These are phyloP conservation scores for Dasypus novemcinctus DNA, from an alignment of 2,113 vertebrate genomes.

Conservation along the genomic window DNA sequence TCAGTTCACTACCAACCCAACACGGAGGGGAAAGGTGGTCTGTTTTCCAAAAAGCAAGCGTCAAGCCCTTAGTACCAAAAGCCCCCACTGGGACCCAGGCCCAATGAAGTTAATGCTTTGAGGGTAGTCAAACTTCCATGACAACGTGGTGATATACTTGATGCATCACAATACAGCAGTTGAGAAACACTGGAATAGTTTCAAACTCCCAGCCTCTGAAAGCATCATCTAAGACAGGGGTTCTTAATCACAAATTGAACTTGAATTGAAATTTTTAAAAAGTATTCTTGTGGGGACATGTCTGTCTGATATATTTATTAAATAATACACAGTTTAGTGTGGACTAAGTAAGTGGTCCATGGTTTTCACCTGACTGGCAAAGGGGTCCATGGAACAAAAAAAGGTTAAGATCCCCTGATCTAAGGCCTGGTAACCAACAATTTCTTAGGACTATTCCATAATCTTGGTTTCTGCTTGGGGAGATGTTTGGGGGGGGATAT, in stretches of 20 bases:
- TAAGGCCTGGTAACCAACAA: background rate
- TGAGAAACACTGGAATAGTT: background rate
- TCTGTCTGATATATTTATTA: too few relatives aligned
- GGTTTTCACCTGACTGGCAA: too few relatives aligned
- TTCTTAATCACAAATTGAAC: too few relatives aligned
- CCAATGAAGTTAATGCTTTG: background rate
- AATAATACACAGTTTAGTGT: too few relatives aligned
- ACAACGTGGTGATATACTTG: background rate
- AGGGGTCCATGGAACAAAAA: too few relatives aligned
- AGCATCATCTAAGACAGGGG: background rate
- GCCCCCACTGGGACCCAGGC: background rate
- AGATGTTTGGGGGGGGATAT: background rate
- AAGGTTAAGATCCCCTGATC: too few relatives aligned
- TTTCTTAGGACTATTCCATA: background rate
- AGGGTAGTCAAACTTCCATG: background rate
- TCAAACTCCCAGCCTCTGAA: conserved; percentile 6
- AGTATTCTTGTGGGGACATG: too few relatives aligned
- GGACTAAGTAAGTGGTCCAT: too few relatives aligned
- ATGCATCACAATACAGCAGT: background rate
- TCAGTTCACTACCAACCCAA: background rate
- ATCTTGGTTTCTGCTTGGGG: background rate
- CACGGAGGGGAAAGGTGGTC: background rate
- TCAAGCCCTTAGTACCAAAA: background rate
- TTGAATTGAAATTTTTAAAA: too few relatives aligned
- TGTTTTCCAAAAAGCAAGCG: background rate